Evolutionary conservation across 1,140 invertebrate genomes (phyloP).

Genomic region (Lordiphosa mommai): DNA sequence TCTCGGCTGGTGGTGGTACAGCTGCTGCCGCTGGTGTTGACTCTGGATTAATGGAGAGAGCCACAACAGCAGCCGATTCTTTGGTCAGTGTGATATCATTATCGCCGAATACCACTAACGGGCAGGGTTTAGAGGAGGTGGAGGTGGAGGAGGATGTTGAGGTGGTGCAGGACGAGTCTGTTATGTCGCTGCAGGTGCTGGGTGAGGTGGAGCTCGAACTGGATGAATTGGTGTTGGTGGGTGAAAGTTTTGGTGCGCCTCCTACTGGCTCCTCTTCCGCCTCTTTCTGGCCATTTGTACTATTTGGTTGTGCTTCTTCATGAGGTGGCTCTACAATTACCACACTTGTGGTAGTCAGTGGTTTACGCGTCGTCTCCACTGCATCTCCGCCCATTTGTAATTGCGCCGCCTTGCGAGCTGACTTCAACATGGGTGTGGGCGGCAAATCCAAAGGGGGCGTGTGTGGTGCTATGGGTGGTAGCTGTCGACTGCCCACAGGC

Average conservation of each 20-base stretch:
- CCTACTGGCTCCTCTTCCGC: conserved; percentile 1
- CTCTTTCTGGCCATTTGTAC: conserved; percentile 43
- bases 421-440: conserved; percentile 70
- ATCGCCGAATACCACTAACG: conserved; percentile 70
- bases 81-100: conserved; percentile 77
- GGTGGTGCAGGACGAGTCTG: conserved; percentile 16
- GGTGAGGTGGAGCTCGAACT: conserved; percentile 62
- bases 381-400: conserved; percentile 24
- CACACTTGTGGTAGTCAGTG: conserved; percentile 35
- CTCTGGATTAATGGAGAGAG: conserved; percentile 30
- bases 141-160: background rate
- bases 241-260: conserved; percentile 21
- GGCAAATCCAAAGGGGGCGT: conserved; percentile 67
- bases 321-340: conserved; percentile 41
- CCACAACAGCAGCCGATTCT: conserved; percentile 50
- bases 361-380: conserved; percentile 15
- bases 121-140: conserved; percentile 35
- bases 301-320: conserved; percentile 24
- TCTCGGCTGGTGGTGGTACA: conserved; percentile 42
- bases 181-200: conserved; percentile 22
- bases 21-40: conserved; percentile 1
- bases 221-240: conserved; percentile 44
- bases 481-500: conserved; percentile 40
- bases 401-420: conserved; percentile 47
- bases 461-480: conserved; percentile 60